Evolutionary conservation across 2,888 invertebrate species (phyloP), one percentile per base, ranked within the genome.

Genomic region (Ophion slaviceki): DNA sequence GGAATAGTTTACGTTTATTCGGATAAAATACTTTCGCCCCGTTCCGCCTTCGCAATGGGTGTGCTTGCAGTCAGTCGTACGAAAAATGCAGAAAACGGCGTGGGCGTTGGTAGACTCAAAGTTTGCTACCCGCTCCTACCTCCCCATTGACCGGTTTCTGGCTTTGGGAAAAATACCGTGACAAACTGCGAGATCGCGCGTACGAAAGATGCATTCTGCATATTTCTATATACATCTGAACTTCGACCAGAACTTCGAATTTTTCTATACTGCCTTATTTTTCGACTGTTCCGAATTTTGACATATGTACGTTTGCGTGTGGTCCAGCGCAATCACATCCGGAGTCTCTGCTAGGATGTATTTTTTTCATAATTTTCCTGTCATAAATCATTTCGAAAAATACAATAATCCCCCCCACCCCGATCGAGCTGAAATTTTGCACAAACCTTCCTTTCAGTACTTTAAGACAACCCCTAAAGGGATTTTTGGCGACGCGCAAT

Each of bases 81-180:
- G 57, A 61, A 61, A 80, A 79, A 71, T 82, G 79, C 75, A 64
- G 64, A 77, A 75, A 85, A 85, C 82, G 78, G 17, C 78, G 82
- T 85, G 81, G 82, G 85, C 64, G 78, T 32, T 81, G 75, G 36
- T 78, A 79, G 59, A 85, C 81, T 79, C 75, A 79, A 85, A 85
- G 78, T 85, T 85, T 82, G 53, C 75, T 75, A 66, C 81, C 64
- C 70, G 24, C 53, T 40, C 53, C 7, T 77, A n/a, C 32, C 10
- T 47, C 24, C 24, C 74, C 17, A 0, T 53, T 14, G 14, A 53
- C 32, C 45, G 28, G 24, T 66, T 24, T 20, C 45, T 20, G 53
- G 62, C 75, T 82, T 85, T 62, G 68, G n/a, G 40, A 78, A 85
- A 75, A 85, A 82, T 75, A 85, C 59, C 81, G 45, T 64, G 78